Evolutionary conservation across 2,797 vertebrate genomes (phyloP).

Genomic region (Hippopotamyrus pictus): DNA sequence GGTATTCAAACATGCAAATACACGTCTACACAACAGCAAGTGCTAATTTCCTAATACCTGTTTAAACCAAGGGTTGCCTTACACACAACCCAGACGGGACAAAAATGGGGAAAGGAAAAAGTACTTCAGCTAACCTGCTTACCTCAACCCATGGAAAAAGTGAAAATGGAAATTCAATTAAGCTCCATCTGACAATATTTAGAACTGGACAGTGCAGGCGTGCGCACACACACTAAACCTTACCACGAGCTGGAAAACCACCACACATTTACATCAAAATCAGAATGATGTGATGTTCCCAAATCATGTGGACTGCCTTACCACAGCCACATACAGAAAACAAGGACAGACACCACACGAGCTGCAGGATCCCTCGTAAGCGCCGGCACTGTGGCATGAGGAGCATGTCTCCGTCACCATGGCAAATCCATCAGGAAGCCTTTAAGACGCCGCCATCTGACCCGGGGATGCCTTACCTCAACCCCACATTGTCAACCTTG

Average conservation of each 20-base stretch:
- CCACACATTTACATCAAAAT: conserved; percentile 7
- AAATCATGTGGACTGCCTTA: conserved; percentile 36
- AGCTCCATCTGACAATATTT: not conserved
- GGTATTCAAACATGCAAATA: not conserved
- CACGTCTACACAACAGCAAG: not conserved
- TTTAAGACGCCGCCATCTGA: conserved; percentile 8
- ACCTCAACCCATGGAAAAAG: not conserved
- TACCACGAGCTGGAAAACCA: conserved; percentile 14
- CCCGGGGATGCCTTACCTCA: conserved; percentile 25
- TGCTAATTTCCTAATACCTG: not conserved
- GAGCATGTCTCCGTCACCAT: conserved; percentile 24
- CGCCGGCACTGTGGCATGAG: conserved; percentile 16
- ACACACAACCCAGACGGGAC: conserved; percentile 6
- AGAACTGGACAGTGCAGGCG: not conserved
- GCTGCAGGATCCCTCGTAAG: conserved; percentile 21
- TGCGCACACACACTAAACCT: not conserved
- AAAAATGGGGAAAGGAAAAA: not conserved
- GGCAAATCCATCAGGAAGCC: conserved; percentile 19
- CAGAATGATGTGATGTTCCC: conserved; percentile 2
- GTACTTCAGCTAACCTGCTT: not conserved
- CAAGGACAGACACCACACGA: conserved; percentile 20
- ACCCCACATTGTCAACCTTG: conserved; percentile 5
- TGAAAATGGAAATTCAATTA: not conserved
- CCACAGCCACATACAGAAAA: conserved; percentile 37
- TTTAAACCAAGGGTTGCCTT: conserved; percentile 18